A percentile compares a stretch with the other conserved stretches of the same genome.
Conservation (phyloP, 2,888 invertebrate species). For the Antheraea assamensis region DNA sequence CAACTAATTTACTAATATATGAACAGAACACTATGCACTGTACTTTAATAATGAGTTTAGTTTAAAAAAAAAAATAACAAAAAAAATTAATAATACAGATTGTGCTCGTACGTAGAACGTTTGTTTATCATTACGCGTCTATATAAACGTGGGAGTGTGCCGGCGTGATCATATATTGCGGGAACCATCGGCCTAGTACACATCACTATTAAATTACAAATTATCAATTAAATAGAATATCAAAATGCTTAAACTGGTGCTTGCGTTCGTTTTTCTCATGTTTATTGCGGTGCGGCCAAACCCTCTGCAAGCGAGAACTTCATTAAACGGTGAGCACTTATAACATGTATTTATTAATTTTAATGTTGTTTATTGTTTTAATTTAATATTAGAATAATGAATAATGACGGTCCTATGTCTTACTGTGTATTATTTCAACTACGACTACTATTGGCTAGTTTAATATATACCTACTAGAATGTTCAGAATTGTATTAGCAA, state of each 20-base stretch:
- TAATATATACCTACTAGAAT: background rate
- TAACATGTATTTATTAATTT: background rate
- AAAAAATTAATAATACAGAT: conserved; percentile 12
- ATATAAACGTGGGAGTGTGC: conserved; percentile 46
- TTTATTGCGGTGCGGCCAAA: conserved; percentile 40
- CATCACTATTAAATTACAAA: conserved; percentile 7
- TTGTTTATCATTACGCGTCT: conserved; percentile 52
- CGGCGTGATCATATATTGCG: conserved; percentile 39
- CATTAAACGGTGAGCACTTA: conserved; percentile 39
- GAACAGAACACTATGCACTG: conserved; percentile 3
- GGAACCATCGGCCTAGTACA: conserved; percentile 31
- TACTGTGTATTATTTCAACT: background rate
- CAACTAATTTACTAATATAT: background rate
- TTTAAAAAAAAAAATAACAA: too few species aligned
- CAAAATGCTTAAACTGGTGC: conserved; percentile 49
- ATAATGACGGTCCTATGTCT: background rate
- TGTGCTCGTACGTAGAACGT: conserved; percentile 23
- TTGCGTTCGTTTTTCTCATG: conserved; percentile 45
- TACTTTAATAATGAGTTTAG: conserved; percentile 9
- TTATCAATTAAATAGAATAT: conserved; percentile 23
- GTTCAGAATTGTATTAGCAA: background rate
- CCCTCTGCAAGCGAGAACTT: conserved; percentile 36
- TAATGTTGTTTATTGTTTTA: too few species aligned
- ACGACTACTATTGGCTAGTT: background rate
- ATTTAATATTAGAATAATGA: too few species aligned